Evolutionary conservation across 2,797 vertebrate species (phyloP), one percentile per base, ranked within the genome.

Genomic region (Helostoma temminkii): DNA sequence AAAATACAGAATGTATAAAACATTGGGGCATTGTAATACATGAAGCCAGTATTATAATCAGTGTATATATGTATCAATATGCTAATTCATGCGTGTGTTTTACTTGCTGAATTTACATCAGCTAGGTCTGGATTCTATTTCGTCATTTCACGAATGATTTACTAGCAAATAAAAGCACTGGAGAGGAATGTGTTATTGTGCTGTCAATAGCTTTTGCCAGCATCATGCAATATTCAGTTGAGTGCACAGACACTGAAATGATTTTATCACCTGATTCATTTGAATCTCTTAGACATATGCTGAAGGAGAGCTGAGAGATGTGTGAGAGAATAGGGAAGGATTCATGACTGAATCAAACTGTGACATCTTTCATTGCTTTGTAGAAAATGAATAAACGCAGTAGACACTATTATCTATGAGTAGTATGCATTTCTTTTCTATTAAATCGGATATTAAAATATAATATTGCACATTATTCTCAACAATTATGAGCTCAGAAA

Each of bases 201-300:
- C 47, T n/a, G 68, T 56, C 26, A 8, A 75, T 71, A 59, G 78
- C 74, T 68, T 80, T 66, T 46, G 62, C 74, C 53, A 39, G 76
- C 59, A 32, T 86, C 80, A 73, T 89, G 67, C 82, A 88, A 88
- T 85, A 88, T 88, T 85, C 83, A 89, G 78, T 42, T 66, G 74
- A 81, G 81, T 81, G 76, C 67, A 62, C 66, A 74, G 77, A 70
- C 78, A 45, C 56, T 66, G 71, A 87, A 88, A 80, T 76, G 14
- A 76, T 82, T 89, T 83, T 71, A 88, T 85, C 79, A 79, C 81
- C 54, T 81, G 76, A 80, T 86, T 71, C 68, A 58, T 86, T 75
- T 61, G 55, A 71, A 63, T 65, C 39, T 67, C 36, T 56, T 36
- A 19, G 71, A 80, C 63, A 73, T 64, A 72, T 60, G 67, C 42